A percentile compares a stretch with the other conserved stretches of the same genome.
These are phyloP conservation scores for Thaumetopoea pityocampa DNA, from an alignment of 1,140 invertebrate species.

Conservation along the genomic window DNA sequence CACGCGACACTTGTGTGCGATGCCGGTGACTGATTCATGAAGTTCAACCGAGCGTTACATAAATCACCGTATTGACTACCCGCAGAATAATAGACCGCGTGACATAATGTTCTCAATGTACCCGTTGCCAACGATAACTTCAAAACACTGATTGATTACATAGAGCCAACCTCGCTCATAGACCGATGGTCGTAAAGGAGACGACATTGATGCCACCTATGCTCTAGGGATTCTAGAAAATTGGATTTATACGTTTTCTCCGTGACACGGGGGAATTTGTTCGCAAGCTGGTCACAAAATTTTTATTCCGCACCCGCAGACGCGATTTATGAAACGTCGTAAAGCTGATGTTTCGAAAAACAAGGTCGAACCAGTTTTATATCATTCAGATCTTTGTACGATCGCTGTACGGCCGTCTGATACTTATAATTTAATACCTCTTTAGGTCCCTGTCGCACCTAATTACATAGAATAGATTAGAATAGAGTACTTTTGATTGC, in stretches of 20 bases:
- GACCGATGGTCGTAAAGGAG: slow-evolving; percentile 24
- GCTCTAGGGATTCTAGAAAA: slow-evolving; percentile 22
- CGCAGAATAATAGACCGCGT: slow-evolving; percentile 20
- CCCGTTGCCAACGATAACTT: slow-evolving; percentile 14
- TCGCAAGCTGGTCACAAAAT: slow-evolving; percentile 29
- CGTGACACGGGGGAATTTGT: slow-evolving; percentile 27
- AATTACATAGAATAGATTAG: too few relatives aligned
- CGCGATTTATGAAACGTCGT: slow-evolving; percentile 30
- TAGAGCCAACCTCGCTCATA: slow-evolving; percentile 25
- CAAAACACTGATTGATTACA: slow-evolving; percentile 37
- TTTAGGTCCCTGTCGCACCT: too few relatives aligned
- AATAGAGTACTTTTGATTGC: too few relatives aligned
- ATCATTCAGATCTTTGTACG: slow-evolving; percentile 9
- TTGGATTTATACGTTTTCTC: slow-evolving; percentile 37
- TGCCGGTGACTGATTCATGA: too few relatives aligned
- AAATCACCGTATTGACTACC: too few relatives aligned
- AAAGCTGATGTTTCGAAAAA: slow-evolving; percentile 27
- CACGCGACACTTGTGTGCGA: too few relatives aligned
- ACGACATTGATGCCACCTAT: slow-evolving; percentile 10
- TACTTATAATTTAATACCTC: too few relatives aligned
- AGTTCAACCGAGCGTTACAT: too few relatives aligned
- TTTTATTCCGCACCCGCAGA: slow-evolving; percentile 33
- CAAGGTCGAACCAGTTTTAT: slow-evolving; percentile 13
- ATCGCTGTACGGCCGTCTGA: slow-evolving; percentile 2
- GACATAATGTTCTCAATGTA: slow-evolving; percentile 14